Base-by-base conservation (phyloP, 2,888 invertebrate genomes). In the Azorinus chamasolen region DNA sequence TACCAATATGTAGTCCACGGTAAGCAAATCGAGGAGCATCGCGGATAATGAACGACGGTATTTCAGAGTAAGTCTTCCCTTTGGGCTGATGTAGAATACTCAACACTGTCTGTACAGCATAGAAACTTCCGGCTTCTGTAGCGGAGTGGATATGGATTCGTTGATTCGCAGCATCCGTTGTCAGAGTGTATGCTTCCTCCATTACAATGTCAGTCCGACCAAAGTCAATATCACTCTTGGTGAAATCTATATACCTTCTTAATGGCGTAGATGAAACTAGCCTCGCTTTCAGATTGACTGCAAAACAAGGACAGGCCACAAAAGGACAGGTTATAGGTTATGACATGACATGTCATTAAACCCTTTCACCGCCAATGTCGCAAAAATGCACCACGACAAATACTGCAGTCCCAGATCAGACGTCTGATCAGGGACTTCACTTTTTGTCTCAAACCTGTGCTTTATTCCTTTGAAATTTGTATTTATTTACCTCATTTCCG, bases 21-120 rank as follows among this genome's bases (percentile, higher is more conserved):
- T 91, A 91, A 0, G 64, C 41, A 71, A 83, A 91, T 5, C 92
- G 79, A 8, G 91, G 91, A 1, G 82, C 86, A 70, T 91, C 90
- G 24, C 55, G 48, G 0, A 91, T 76, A 2, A 53, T 74, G 20
- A 79, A 72, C 0, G 79, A 66, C 5, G 87, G 87, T 32, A 63
- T 54, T 3, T 68, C 71, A 4, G 66, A 25, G n/a, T 46, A 61
- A 18, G 54, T 53, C 3, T n/a, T 22, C 8, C 63, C 69, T 39
- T 71, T 57, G 3, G 66, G 46, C 5, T 62, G 48, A 37, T 69
- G 57, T 5, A 76, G 20, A 24, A 90, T 54, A 53, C 79, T 81
- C 3, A 81, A 62, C 12, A 91, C 53, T 12, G 89, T 86, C 72
- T 90, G 88, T 14, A 87, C 69, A n/a, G 73, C 91, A 58, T 89